These are phyloP conservation scores for Sisor rabdophorus DNA, from an alignment of 2,113 vertebrate species.

Conservation along the genomic window DNA sequence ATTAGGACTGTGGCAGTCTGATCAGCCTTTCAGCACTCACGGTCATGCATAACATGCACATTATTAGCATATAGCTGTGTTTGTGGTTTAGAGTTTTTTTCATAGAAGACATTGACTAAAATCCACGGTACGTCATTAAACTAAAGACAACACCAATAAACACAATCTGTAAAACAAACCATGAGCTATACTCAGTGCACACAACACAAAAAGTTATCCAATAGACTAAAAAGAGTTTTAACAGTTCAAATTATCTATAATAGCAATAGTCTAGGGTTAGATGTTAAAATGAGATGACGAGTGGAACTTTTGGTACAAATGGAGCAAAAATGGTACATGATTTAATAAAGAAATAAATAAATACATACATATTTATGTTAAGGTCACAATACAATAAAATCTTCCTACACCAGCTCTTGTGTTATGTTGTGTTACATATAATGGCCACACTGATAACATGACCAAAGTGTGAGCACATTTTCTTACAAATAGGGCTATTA, in stretches of 20 bases:
- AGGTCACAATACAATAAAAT: not conserved
- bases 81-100: too few relatives aligned
- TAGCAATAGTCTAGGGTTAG: too few relatives aligned
- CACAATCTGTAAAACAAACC: too few relatives aligned
- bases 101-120: too few relatives aligned
- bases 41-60: too few relatives aligned
- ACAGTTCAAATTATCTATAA: not conserved
- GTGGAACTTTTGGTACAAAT: not conserved
- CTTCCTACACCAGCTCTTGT: not conserved
- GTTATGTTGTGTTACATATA: not conserved
- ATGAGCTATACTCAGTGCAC: too few relatives aligned
- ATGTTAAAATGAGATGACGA: not conserved
- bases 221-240: not conserved
- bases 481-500: slow-evolving; percentile 39
- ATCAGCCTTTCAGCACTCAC: too few relatives aligned
- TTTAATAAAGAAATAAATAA: not conserved
- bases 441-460: slow-evolving; percentile 1
- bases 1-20: too few relatives aligned
- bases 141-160: too few relatives aligned
- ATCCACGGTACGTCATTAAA: too few relatives aligned
- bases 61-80: too few relatives aligned
- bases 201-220: not conserved
- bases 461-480: not conserved
- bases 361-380: not conserved
- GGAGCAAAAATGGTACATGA: not conserved